Percentiles rank a stretch among this genome's conserved stretches.
Evolutionary conservation across 2,888 invertebrate genomes (phyloP).

Genomic region (Chrysina gloriosa): DNA sequence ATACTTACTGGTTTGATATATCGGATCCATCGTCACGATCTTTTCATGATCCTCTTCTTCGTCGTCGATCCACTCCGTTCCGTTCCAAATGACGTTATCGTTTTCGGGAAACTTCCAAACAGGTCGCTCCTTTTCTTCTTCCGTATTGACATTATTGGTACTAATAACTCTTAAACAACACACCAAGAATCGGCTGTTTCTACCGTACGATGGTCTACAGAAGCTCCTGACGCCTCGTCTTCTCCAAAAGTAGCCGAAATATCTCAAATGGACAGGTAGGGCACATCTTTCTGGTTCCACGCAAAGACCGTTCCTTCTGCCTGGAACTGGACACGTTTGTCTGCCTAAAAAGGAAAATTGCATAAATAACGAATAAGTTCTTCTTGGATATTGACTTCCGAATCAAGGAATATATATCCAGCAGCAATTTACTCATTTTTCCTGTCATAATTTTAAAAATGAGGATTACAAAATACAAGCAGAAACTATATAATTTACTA

Average conservation of each 20-base stretch:
- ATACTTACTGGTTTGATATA: slow-evolving; percentile 19
- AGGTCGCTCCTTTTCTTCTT: background rate
- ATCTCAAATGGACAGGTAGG: slow-evolving; percentile 18
- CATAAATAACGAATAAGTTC: no score
- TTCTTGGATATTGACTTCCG: no score
- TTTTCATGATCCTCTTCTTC: background rate
- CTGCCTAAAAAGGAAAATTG: slow-evolving; percentile 14
- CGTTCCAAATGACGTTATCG: slow-evolving; percentile 13
- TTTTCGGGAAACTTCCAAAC: slow-evolving; percentile 2
- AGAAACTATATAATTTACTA: no score
- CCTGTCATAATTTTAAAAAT: no score
- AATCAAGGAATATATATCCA: no score
- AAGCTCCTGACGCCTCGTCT: slow-evolving; percentile 7
- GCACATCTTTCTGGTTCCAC: slow-evolving; percentile 27
- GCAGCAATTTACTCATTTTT: no score
- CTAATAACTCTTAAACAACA: slow-evolving; percentile 13
- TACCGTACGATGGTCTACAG: slow-evolving; percentile 5
- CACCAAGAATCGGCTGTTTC: background rate
- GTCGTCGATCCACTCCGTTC: slow-evolving; percentile 13
- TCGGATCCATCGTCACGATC: slow-evolving; percentile 12
- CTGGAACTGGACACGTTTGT: slow-evolving; percentile 25
- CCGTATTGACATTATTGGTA: background rate
- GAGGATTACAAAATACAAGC: no score
- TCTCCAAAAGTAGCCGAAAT: slow-evolving; percentile 19
- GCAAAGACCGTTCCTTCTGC: slow-evolving; percentile 27